Base-by-base conservation (phyloP, 2,797 vertebrate genomes). In the Sebastes dallii region DNA sequence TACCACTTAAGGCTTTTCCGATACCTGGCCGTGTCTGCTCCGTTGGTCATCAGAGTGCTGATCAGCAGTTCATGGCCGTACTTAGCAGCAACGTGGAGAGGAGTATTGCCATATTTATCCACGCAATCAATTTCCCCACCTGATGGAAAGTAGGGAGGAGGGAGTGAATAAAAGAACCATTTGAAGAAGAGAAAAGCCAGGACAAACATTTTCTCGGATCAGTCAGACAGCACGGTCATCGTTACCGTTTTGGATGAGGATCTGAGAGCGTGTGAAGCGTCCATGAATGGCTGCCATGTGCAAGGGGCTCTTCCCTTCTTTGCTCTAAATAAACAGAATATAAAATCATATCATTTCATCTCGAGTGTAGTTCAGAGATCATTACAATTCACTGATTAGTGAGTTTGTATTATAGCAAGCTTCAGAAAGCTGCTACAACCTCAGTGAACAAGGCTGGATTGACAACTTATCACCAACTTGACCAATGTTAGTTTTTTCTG, bases 281-380 rank as follows among this genome's bases (percentile, higher is more conserved):
- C 98, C 98, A 3, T 98, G 97, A 89, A 98, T 97, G 89, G 98
- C 98, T 78, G 98, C 97, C 97, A 99, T 99, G 94, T 99, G 98
- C 95, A 99, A 89, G 72, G 98, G 98, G 91, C 97, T 99, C 94
- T 98, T 99, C 91, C 98, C 98, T 95, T 98, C 97, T 96, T 97
- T 98, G 91, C 97, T 98, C 98, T 99, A 29, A 77, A 14, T 39
- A 14, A 30, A 52, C 60, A 62, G 2, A 80, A 52, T 3, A 46
- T 8, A 22, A 70, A 75, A 50, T 39, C 22, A 39, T 2, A 30
- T 58, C 1, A 10, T 64, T 36, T 50, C 1, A 61, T 24, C 6
- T 55, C 3, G 13, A 54, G 18, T 24, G 2, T 18, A 8, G 24
- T 8, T 66, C 10, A 68, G 46, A 32, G 55, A n/a, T 27, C 34